Percentiles rank a stretch among this genome's conserved stretches.
These are phyloP conservation scores for Coranthus polyacanthus DNA, from an alignment of 2,797 vertebrate genomes.

Conservation along the genomic window DNA sequence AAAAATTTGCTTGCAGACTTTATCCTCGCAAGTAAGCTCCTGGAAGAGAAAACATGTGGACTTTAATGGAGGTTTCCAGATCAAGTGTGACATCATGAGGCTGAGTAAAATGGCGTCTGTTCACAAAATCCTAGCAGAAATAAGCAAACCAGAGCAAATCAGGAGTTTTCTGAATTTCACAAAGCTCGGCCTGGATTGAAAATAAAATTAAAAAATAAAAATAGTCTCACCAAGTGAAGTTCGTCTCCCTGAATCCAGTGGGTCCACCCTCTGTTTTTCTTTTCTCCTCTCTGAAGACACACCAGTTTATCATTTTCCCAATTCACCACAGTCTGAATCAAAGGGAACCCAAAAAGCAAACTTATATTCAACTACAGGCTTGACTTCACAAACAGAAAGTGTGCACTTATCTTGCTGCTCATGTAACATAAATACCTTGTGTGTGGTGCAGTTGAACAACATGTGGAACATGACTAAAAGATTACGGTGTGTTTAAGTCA, in stretches of 20 bases:
- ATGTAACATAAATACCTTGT: no score
- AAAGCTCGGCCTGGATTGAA: no score
- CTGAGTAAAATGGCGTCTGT: no score
- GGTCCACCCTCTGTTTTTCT: conserved; percentile 90
- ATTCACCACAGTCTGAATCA: conserved; percentile 86
- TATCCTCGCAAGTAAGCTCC: conserved; percentile 80
- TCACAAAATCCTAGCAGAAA: no score
- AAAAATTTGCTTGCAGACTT: conserved; percentile 83
- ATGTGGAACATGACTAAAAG: not conserved
- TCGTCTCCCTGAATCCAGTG: conserved; percentile 91
- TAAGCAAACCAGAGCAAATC: no score
- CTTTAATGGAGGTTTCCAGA: not conserved
- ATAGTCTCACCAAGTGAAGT: conserved; percentile 89
- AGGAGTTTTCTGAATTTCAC: no score
- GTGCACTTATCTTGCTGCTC: no score
- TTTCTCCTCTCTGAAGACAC: conserved; percentile 91
- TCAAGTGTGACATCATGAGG: no score
- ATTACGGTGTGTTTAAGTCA: not conserved
- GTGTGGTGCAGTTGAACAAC: no score
- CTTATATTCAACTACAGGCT: not conserved
- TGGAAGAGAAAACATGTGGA: conserved; percentile 43
- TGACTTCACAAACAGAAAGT: no score
- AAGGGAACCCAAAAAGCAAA: conserved; percentile 2
- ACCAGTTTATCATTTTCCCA: conserved; percentile 89
- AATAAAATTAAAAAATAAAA: not conserved